Evolutionary conservation across 2,113 vertebrate genomes (phyloP).

Genomic region (Saguinus imperator): DNA sequence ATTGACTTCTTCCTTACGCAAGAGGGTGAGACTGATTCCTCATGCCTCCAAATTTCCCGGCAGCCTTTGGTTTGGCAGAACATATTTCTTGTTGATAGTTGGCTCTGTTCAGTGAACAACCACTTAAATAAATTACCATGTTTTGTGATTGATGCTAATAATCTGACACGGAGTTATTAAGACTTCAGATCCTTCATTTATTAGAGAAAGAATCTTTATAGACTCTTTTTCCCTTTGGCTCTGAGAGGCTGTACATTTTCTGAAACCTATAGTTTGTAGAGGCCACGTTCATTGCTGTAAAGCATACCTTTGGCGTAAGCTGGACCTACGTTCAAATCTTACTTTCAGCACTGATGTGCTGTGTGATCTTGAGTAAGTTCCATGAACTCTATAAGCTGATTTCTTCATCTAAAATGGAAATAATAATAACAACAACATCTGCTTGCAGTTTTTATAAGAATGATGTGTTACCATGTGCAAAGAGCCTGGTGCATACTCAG

Average conservation of each 20-base stretch:
- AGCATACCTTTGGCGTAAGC: not conserved
- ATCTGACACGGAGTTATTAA: not conserved
- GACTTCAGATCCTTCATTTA: slow-evolving; percentile 24
- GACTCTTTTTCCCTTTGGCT: not conserved
- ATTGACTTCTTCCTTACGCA: not conserved
- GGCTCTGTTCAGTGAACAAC: not conserved
- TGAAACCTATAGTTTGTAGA: not conserved
- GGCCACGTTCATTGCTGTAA: not conserved
- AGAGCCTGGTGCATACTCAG: not conserved
- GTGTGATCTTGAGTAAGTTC: not conserved
- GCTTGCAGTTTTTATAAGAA: not conserved
- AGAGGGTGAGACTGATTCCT: not conserved
- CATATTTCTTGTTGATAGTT: not conserved
- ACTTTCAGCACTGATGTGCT: not conserved
- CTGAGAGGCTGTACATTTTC: not conserved
- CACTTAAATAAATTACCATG: slow-evolving; percentile 15
- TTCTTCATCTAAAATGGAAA: not conserved
- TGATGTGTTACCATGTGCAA: not conserved
- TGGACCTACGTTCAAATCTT: not conserved
- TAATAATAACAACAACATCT: not conserved
- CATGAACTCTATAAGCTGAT: not conserved
- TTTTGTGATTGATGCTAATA: not conserved
- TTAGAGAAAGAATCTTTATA: not conserved
- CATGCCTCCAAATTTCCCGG: not conserved
- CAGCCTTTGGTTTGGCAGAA: not conserved